phyloP scores from a whole-genome alignment of 2,888 invertebrate genomes.

The Litoditis marina region DNA sequence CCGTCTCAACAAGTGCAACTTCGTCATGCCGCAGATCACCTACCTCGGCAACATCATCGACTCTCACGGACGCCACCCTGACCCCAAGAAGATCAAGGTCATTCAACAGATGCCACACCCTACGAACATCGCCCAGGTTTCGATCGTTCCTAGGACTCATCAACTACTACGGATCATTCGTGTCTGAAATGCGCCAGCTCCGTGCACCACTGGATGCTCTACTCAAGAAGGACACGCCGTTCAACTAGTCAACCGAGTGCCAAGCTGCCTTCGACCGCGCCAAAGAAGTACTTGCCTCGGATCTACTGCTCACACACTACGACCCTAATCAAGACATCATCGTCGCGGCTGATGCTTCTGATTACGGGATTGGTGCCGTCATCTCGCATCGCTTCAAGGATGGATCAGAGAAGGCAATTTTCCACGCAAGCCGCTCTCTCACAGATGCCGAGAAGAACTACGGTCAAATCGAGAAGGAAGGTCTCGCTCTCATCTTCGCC shows the following conservation, averaged over 20 bases:
- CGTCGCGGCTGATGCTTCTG: conserved; percentile 34
- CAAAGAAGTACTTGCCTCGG: conserved; percentile 1
- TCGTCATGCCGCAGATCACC: too few relatives aligned
- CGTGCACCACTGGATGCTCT: too few relatives aligned
- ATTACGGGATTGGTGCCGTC: conserved; percentile 42
- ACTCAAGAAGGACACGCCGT: conserved; percentile 16
- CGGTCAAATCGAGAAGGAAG: conserved; percentile 63
- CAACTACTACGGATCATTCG: conserved; percentile 24
- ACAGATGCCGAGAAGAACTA: conserved; percentile 62
- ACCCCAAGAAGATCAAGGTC: too few relatives aligned
- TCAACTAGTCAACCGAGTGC: conserved; percentile 6
- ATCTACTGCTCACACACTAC: conserved; percentile 43
- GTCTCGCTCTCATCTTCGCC: conserved; percentile 60
- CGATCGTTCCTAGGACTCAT: conserved; percentile 27
- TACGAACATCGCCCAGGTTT: too few relatives aligned
- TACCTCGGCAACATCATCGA: too few relatives aligned
- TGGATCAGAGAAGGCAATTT: conserved; percentile 37
- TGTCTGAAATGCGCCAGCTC: conserved; percentile 15
- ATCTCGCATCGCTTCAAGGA: conserved; percentile 41
- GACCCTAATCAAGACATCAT: conserved; percentile 21
- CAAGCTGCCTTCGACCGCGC: conserved; percentile 8
- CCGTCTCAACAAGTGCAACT: too few relatives aligned
- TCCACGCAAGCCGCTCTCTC: conserved; percentile 41
- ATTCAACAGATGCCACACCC: too few relatives aligned
- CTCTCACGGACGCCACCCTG: too few relatives aligned